A percentile compares a stretch with the other conserved stretches of the same genome.
Evolutionary conservation across 2,888 invertebrate species (phyloP).

Genomic region (Drosophila fungiperda): DNA sequence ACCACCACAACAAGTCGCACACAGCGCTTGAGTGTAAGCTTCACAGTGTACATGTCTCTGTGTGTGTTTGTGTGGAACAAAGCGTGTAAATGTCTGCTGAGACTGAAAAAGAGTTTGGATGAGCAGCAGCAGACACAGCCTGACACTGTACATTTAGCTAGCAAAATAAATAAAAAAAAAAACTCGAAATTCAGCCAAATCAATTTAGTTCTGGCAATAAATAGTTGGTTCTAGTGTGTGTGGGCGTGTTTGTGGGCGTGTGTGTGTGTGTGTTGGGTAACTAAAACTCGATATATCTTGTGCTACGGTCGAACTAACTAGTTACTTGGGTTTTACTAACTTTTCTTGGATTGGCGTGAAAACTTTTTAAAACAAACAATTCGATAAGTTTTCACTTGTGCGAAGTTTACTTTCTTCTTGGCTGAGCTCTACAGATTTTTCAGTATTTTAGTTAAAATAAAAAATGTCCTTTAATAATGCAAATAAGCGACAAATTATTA

Average conservation of each 20-base stretch:
- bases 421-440: not conserved
- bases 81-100: slow-evolving; percentile 15
- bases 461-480: not conserved
- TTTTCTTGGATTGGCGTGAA: not conserved
- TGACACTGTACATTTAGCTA: not conserved
- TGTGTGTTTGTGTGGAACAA: slow-evolving; percentile 20
- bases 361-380: not conserved
- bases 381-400: not conserved
- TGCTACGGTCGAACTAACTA: slow-evolving; percentile 17
- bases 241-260: slow-evolving; percentile 1
- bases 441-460: not conserved
- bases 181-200: slow-evolving; percentile 9
- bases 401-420: not conserved
- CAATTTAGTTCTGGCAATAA: slow-evolving; percentile 14
- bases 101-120: slow-evolving; percentile 14
- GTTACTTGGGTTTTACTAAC: slow-evolving; percentile 6
- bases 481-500: not conserved
- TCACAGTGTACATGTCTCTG: slow-evolving; percentile 10
- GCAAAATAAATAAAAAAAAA: not conserved
- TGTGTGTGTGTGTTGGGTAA: slow-evolving; percentile 1
- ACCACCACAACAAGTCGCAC: slow-evolving; percentile 84
- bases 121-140: slow-evolving; percentile 13
- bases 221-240: not conserved
- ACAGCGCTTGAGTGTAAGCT: slow-evolving; percentile 92
- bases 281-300: slow-evolving; percentile 9